Evolutionary conservation across 2,113 vertebrate genomes (phyloP).

Genomic region (Acrocephalus arundinaceus): DNA sequence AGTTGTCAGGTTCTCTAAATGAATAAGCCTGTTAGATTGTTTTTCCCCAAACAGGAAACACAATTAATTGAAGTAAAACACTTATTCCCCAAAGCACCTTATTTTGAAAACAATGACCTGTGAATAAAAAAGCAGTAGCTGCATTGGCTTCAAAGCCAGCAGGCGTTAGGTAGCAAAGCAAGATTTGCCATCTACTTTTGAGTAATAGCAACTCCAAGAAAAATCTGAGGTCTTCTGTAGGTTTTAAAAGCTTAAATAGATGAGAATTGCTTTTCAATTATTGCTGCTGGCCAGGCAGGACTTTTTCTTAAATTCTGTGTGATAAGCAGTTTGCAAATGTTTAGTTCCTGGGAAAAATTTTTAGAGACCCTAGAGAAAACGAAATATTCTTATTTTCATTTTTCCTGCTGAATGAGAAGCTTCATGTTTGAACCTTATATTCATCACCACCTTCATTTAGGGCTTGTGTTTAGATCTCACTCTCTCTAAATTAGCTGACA

Average conservation of each 20-base stretch:
- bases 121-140: constrained; percentile 5
- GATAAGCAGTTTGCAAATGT: not conserved
- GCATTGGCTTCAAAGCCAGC: not conserved
- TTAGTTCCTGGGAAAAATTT: not conserved
- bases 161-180: not conserved
- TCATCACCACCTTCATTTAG: not conserved
- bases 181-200: not conserved
- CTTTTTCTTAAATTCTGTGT: not conserved
- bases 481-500: not conserved
- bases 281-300: not conserved
- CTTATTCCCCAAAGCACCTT: not conserved
- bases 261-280: constrained; percentile 9
- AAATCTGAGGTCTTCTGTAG: not conserved
- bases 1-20: constrained; percentile 26
- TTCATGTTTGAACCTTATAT: not conserved
- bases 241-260: not conserved
- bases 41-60: constrained; percentile 23
- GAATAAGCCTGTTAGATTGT: constrained; percentile 25
- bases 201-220: not conserved
- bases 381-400: not conserved
- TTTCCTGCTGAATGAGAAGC: not conserved
- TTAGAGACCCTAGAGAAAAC: not conserved
- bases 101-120: constrained; percentile 11
- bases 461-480: not conserved
- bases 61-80: constrained; percentile 43